Evolutionary conservation across 2,113 vertebrate genomes (phyloP).

Genomic region (Struthidea cinerea): DNA sequence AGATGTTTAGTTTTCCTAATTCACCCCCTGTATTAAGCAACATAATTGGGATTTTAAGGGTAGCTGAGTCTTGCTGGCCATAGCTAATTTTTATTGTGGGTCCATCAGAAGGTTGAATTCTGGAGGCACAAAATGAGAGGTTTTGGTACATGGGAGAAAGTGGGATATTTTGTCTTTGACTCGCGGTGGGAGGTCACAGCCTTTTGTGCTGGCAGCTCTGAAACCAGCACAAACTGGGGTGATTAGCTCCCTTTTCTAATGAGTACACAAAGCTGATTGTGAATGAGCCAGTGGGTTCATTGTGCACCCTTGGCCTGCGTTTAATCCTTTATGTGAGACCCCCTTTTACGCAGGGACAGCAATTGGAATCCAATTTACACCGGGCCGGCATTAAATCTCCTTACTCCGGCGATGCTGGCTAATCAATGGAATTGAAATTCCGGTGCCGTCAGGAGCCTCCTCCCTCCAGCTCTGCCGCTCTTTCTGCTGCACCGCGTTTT

Average conservation of each 20-base stretch:
- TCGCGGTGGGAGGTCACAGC: conserved; percentile 49
- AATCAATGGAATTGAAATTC: conserved; percentile 60
- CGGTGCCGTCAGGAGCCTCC: not conserved
- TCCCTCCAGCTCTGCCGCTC: not conserved
- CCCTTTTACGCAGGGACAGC: conserved; percentile 28
- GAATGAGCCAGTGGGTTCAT: conserved; percentile 63
- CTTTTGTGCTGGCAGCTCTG: conserved; percentile 40
- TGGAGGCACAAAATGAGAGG: not conserved
- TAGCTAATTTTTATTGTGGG: not conserved
- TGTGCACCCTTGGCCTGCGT: conserved; percentile 55
- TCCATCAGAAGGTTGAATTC: conserved; percentile 16
- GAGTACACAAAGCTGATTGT: conserved; percentile 63
- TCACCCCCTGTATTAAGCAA: not conserved
- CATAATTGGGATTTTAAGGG: not conserved
- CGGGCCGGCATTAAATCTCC: conserved; percentile 31
- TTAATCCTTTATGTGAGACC: conserved; percentile 63
- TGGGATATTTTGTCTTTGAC: conserved; percentile 34
- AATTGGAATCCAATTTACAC: conserved; percentile 64
- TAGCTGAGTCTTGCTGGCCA: conserved; percentile 3
- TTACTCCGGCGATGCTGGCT: not conserved
- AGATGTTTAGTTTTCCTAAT: conserved; percentile 20
- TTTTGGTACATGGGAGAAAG: not conserved
- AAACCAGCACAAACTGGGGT: conserved; percentile 53
- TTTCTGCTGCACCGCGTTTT: not conserved
- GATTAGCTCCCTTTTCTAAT: conserved; percentile 65